Evolutionary conservation across 2,113 vertebrate genomes (phyloP).

Genomic region (Pachycephala philippinensis): DNA sequence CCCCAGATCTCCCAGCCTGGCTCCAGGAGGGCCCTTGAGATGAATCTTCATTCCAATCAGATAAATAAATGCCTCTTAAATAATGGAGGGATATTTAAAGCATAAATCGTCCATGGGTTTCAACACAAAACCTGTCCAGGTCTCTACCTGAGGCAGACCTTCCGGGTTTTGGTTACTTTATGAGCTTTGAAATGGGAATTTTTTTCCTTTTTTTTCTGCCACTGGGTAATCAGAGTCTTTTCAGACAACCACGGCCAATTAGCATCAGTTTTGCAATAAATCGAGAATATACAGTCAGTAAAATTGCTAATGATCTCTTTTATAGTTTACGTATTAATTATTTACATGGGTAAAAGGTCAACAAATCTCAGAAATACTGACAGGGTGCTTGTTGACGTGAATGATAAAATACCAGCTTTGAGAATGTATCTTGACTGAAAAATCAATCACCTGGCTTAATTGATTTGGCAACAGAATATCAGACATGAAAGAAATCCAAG

Average conservation of each 20-base stretch:
- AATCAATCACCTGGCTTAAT: slow-evolving; percentile 3
- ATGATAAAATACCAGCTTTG: background rate
- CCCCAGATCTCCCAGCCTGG: background rate
- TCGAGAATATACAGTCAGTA: background rate
- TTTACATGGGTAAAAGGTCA: background rate
- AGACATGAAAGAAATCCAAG: background rate
- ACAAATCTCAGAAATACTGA: background rate
- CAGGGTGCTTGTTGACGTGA: background rate
- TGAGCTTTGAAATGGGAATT: background rate
- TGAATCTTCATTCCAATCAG: background rate
- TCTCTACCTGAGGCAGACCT: background rate
- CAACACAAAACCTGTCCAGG: background rate
- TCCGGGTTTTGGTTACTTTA: background rate
- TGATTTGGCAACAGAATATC: background rate
- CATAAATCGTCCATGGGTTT: background rate
- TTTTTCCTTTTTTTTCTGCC: background rate
- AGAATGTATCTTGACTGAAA: background rate
- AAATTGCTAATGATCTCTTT: background rate
- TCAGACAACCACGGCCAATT: background rate
- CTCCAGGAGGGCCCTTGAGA: background rate
- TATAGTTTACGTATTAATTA: background rate
- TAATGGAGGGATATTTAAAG: background rate
- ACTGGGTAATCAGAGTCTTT: background rate
- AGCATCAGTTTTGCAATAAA: background rate
- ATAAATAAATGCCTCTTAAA: background rate